A percentile compares a stretch with the other conserved stretches of the same genome.
Evolutionary conservation across 2,888 invertebrate genomes (phyloP).

Genomic region (Limnephilus marmoratus): DNA sequence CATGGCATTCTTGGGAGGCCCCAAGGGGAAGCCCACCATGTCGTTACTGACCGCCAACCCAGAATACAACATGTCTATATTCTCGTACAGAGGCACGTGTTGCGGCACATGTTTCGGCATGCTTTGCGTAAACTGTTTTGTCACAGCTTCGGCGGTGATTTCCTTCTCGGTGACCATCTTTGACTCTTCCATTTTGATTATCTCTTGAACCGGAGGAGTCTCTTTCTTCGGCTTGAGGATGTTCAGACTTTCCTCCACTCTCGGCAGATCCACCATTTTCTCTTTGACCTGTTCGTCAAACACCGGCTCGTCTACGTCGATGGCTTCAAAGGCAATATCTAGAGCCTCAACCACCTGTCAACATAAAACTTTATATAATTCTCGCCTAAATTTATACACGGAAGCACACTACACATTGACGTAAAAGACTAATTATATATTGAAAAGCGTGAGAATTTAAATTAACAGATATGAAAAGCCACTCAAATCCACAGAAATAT

Average conservation of each 20-base stretch:
- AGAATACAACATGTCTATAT: slow-evolving; percentile 79
- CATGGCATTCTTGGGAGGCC: slow-evolving; percentile 78
- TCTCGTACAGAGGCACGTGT: slow-evolving; percentile 78
- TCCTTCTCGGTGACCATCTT: slow-evolving; percentile 62
- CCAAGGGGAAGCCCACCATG: slow-evolving; percentile 75
- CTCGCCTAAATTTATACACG: neutral
- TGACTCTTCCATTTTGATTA: slow-evolving; percentile 67
- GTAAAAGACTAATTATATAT: neutral
- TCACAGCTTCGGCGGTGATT: slow-evolving; percentile 64
- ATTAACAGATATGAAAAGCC: neutral
- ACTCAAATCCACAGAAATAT: slow-evolving; percentile 10
- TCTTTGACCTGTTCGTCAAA: slow-evolving; percentile 47
- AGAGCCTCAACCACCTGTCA: slow-evolving; percentile 80
- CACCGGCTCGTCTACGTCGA: slow-evolving; percentile 76
- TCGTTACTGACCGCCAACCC: slow-evolving; percentile 68
- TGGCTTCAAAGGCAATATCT: slow-evolving; percentile 80
- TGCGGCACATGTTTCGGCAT: slow-evolving; percentile 14
- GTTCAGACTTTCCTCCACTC: slow-evolving; percentile 53
- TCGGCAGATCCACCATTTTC: slow-evolving; percentile 42
- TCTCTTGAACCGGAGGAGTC: slow-evolving; percentile 29
- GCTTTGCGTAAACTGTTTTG: slow-evolving; percentile 20
- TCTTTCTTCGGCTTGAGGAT: slow-evolving; percentile 53
- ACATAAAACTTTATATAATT: slow-evolving; percentile 60
- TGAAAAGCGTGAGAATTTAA: neutral
- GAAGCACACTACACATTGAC: slow-evolving; percentile 12